Percentiles rank a stretch among this genome's conserved stretches.
Conservation (phyloP, 1,140 invertebrate species). For the Melipona quadrifasciata region DNA sequence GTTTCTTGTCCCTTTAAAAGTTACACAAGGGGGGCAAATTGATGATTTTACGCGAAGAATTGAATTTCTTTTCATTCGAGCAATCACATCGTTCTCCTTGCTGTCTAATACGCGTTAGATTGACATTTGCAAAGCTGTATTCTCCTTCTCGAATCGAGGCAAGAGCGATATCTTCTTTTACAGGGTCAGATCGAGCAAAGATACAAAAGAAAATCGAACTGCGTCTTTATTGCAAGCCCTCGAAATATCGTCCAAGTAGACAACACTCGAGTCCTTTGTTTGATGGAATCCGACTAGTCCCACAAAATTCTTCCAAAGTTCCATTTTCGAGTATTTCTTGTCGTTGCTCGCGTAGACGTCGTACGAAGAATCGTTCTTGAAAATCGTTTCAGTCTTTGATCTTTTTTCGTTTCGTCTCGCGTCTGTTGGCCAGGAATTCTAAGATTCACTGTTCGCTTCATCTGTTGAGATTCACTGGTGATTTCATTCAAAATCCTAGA, state of each 20-base stretch:
- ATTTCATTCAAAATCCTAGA: too few relatives aligned
- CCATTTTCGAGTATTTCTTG: background rate
- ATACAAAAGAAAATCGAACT: background rate
- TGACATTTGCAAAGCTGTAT: background rate
- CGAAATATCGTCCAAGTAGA: background rate
- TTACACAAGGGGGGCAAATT: too few relatives aligned
- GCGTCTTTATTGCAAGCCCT: background rate
- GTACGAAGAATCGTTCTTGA: background rate
- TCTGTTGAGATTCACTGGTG: too few relatives aligned
- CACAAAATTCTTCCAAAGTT: background rate
- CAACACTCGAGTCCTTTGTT: background rate
- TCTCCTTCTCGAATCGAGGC: background rate
- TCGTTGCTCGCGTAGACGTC: background rate
- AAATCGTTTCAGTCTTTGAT: background rate
- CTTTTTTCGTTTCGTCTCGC: background rate
- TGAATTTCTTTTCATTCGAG: too few relatives aligned
- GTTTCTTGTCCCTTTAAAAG: too few relatives aligned
- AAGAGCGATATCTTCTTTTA: background rate
- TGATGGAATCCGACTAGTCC: background rate
- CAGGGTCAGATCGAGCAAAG: background rate
- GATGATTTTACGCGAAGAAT: too few relatives aligned
- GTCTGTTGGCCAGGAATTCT: background rate
- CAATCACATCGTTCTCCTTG: background rate
- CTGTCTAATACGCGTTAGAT: too few relatives aligned
- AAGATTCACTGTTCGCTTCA: background rate